These are phyloP conservation scores for Amblyjoppa proteus DNA, from an alignment of 2,888 invertebrate species.

Conservation along the genomic window DNA sequence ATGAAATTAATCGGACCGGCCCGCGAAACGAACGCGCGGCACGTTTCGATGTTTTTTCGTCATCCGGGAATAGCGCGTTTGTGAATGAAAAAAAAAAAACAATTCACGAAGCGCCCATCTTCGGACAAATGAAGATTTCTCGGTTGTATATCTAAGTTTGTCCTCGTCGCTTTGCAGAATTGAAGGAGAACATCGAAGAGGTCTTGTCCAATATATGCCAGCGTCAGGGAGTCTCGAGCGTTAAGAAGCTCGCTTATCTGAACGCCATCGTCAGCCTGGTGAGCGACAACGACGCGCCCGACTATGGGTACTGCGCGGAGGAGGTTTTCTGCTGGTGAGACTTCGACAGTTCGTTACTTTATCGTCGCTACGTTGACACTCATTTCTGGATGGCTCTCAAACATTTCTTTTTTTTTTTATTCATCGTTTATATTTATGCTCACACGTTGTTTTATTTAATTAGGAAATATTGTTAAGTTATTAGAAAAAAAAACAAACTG, in stretches of 20 bases:
- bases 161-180: conserved; percentile 82
- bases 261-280: conserved; percentile 95
- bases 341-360: background rate
- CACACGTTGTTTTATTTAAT: background rate
- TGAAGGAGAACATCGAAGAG: conserved; percentile 87
- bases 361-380: background rate
- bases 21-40: background rate
- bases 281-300: conserved; percentile 87
- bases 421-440: background rate
- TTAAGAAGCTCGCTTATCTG: conserved; percentile 93
- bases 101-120: background rate
- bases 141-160: background rate
- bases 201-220: conserved; percentile 88
- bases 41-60: background rate
- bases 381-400: background rate
- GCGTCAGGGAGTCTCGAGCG: conserved; percentile 89
- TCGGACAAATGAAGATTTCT: background rate
- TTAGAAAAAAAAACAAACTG: background rate
- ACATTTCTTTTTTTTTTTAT: background rate
- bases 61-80: background rate
- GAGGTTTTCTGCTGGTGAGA: conserved; percentile 93
- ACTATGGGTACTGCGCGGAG: conserved; percentile 91
- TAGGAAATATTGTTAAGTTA: background rate
- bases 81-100: conserved; percentile 8
- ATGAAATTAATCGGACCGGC: too few species aligned